phyloP scores from a whole-genome alignment of 1,140 invertebrate species.

The Platyscapa corneri region DNA sequence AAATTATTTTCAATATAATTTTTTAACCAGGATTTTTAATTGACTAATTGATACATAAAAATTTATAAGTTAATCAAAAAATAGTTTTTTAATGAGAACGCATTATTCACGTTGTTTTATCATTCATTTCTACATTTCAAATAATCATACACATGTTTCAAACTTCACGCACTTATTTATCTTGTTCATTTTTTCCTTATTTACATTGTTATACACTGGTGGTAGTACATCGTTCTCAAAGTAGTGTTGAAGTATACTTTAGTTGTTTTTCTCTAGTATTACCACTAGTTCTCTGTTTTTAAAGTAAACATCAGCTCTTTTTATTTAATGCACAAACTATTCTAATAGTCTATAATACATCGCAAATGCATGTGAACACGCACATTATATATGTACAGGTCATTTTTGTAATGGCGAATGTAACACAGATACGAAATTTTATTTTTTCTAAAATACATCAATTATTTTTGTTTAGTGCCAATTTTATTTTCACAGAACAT shows the following conservation, averaged over 20 bases:
- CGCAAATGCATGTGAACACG: neutral
- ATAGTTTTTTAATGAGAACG: constrained; percentile 21
- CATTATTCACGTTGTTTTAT: constrained; percentile 14
- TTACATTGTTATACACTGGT: constrained; percentile 28
- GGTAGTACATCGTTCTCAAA: neutral
- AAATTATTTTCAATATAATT: constrained; percentile 15
- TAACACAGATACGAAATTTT: constrained; percentile 37
- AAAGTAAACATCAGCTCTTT: neutral
- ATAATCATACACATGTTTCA: constrained; percentile 3
- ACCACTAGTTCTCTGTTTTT: neutral
- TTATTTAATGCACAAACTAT: neutral
- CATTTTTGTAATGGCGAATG: constrained; percentile 43
- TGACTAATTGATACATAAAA: constrained; percentile 21
- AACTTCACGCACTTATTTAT: constrained; percentile 4
- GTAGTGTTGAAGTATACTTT: neutral
- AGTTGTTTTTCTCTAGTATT: neutral
- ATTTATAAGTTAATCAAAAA: constrained; percentile 41
- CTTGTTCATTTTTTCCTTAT: constrained; percentile 28
- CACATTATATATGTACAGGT: constrained; percentile 39
- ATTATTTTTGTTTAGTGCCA: neutral
- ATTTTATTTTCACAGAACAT: constrained; percentile 24
- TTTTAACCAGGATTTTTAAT: constrained; percentile 43
- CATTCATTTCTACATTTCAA: constrained; percentile 5
- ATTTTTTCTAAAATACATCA: neutral
- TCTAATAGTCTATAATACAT: neutral